These are phyloP conservation scores for Colletes latitarsis DNA, from an alignment of 1,140 invertebrate genomes.

Conservation along the genomic window DNA sequence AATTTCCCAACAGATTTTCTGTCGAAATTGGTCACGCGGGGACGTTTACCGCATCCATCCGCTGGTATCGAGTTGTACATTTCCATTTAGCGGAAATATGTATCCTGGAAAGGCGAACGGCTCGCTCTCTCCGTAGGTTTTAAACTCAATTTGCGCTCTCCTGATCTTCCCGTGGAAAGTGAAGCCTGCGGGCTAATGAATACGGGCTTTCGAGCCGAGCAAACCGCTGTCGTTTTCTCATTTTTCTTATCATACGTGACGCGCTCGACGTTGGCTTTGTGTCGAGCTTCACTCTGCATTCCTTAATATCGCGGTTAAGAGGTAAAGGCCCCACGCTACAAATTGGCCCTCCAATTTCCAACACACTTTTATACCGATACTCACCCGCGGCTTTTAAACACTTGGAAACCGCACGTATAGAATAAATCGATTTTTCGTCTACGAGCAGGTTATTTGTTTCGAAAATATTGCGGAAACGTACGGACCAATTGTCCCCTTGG, in stretches of 20 bases:
- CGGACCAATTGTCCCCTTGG: no score
- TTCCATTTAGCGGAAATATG: conserved; percentile 54
- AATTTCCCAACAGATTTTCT: no score
- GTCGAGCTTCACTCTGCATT: neutral
- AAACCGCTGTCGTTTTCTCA: conserved; percentile 4
- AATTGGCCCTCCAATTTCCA: no score
- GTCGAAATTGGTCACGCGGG: neutral
- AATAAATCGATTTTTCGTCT: no score
- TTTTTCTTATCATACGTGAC: neutral
- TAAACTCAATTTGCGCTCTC: conserved; percentile 55
- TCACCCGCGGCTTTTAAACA: no score
- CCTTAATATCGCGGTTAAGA: neutral
- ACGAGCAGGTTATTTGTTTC: no score
- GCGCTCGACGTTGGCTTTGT: no score
- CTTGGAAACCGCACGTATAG: no score
- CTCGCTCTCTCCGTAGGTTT: conserved; percentile 1
- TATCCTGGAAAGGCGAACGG: conserved; percentile 6
- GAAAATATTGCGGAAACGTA: no score
- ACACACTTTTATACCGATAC: no score
- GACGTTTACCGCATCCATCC: conserved; percentile 28
- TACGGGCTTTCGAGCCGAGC: conserved; percentile 34
- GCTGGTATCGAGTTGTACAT: conserved; percentile 27
- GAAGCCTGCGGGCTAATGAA: conserved; percentile 12
- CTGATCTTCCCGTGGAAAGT: conserved; percentile 23
- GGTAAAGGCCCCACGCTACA: no score